phyloP scores from a whole-genome alignment of 2,888 invertebrate genomes.

The Julus scanicus region DNA sequence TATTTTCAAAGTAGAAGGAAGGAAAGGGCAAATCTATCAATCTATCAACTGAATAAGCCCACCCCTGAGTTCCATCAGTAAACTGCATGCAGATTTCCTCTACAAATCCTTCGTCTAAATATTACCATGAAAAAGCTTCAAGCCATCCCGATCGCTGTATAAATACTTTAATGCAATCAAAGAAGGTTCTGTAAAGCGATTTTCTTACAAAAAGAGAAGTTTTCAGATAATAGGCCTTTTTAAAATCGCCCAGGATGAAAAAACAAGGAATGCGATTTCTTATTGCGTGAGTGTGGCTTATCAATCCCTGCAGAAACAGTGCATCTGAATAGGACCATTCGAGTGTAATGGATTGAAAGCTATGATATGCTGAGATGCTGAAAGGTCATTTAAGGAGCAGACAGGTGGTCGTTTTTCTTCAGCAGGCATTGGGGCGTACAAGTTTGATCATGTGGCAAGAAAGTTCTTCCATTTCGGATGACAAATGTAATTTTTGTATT shows the following conservation, averaged over 20 bases:
- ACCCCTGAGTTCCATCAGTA: neutral
- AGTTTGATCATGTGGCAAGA: neutral
- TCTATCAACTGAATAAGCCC: neutral
- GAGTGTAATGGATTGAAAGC: neutral
- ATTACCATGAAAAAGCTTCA: neutral
- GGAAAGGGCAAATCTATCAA: neutral
- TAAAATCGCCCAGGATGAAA: neutral
- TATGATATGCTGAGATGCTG: neutral
- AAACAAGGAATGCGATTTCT: neutral
- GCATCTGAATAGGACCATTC: neutral
- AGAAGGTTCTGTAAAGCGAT: neutral
- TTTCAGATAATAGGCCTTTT: neutral
- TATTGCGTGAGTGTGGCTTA: neutral
- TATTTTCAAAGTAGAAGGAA: neutral
- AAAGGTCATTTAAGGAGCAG: neutral
- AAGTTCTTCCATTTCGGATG: constrained; percentile 18
- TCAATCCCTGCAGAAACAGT: neutral
- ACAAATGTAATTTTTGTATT: constrained; percentile 3
- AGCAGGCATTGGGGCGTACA: neutral
- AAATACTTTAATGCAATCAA: constrained; percentile 13
- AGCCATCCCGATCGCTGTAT: neutral
- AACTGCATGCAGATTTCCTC: neutral
- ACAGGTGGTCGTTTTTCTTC: neutral
- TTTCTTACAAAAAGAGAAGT: neutral
- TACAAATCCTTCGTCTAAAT: neutral